Evolutionary conservation across 2,888 invertebrate genomes (phyloP).

Genomic region (Meteorus colon): DNA sequence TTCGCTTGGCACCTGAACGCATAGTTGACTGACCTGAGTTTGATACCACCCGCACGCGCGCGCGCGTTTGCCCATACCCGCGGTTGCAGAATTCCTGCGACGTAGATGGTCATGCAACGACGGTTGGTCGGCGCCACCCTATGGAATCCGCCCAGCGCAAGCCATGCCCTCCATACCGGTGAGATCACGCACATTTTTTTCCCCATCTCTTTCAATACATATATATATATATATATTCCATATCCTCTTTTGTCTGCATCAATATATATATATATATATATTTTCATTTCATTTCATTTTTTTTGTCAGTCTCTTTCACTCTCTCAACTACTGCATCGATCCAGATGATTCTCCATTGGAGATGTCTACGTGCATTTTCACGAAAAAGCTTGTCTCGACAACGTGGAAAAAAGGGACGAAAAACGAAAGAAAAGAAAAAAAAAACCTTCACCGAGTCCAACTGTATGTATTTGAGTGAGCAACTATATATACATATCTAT

Average conservation of each 20-base stretch:
- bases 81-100: conserved; percentile 41
- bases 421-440: background rate
- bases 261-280: conserved; percentile 2
- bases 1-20: conserved; percentile 59
- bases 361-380: conserved; percentile 42
- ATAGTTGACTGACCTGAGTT: conserved; percentile 56
- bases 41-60: conserved; percentile 3
- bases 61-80: background rate
- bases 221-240: too few species aligned
- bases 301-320: conserved; percentile 27
- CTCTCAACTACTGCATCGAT: conserved; percentile 22
- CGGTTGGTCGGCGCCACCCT: conserved; percentile 35
- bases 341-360: conserved; percentile 29
- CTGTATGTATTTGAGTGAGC: conserved; percentile 25
- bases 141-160: conserved; percentile 38
- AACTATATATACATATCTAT: background rate
- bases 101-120: conserved; percentile 37
- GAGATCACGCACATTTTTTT: conserved; percentile 35
- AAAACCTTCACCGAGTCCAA: conserved; percentile 36
- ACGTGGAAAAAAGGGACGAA: background rate
- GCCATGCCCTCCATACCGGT: conserved; percentile 38
- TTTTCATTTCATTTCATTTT: conserved; percentile 11
- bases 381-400: conserved; percentile 39
- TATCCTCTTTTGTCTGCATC: background rate
- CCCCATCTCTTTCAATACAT: background rate